phyloP scores from a whole-genome alignment of 1,140 invertebrate species.

The Ips nitidus region DNA sequence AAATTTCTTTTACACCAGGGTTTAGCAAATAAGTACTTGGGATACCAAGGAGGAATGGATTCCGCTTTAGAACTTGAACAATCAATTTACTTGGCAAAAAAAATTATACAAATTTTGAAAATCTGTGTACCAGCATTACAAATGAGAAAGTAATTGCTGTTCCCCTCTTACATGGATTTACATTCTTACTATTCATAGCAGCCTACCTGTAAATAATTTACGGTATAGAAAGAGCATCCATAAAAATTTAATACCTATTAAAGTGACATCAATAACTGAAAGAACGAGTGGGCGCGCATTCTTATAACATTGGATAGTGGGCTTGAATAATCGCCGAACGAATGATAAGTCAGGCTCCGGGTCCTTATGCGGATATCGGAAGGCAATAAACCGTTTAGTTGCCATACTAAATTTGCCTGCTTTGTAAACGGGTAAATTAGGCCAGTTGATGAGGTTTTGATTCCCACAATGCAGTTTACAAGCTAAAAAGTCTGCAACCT shows the following conservation, averaged over 20 bases:
- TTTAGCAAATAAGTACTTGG: no score
- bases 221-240: not conserved
- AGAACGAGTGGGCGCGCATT: slow-evolving; percentile 1
- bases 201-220: no score
- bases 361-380: slow-evolving; percentile 2
- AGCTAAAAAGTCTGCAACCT: not conserved
- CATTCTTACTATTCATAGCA: no score
- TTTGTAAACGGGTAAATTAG: not conserved
- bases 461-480: not conserved
- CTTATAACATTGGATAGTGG: slow-evolving; percentile 1
- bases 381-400: slow-evolving; percentile 1
- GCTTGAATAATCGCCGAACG: slow-evolving; percentile 1
- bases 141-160: no score
- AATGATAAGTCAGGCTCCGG: slow-evolving; percentile 3
- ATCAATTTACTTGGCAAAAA: no score
- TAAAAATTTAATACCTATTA: slow-evolving; percentile 6
- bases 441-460: not conserved
- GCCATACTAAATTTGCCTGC: not conserved
- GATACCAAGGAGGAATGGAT: no score
- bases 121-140: no score
- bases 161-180: no score
- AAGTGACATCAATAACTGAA: slow-evolving; percentile 1
- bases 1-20: no score
- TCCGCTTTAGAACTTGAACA: no score
- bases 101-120: no score